phyloP scores from a whole-genome alignment of 1,140 invertebrate genomes.

The Drosophila jambulina region DNA sequence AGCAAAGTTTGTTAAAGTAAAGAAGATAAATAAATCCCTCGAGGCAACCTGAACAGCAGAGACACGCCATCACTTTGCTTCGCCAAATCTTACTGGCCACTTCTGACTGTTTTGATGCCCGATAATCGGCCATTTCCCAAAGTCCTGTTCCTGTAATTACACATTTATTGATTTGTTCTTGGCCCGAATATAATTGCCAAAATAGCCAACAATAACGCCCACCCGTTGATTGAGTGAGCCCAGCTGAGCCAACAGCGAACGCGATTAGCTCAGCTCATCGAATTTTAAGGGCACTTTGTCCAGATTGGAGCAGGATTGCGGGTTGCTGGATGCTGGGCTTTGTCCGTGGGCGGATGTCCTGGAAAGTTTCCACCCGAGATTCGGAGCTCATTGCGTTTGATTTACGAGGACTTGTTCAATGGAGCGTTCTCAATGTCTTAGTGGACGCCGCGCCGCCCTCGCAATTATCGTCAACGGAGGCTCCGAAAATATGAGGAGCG shows the following conservation, averaged over 20 bases:
- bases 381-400: conserved; percentile 59
- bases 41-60: neutral
- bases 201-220: conserved; percentile 49
- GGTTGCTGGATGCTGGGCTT: neutral
- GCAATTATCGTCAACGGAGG: conserved; percentile 64
- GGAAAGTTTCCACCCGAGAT: conserved; percentile 9
- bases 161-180: conserved; percentile 73
- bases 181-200: conserved; percentile 60
- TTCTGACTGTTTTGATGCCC: conserved; percentile 3
- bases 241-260: conserved; percentile 29
- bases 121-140: conserved; percentile 14
- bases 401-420: conserved; percentile 63
- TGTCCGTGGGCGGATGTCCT: conserved; percentile 38
- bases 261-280: conserved; percentile 72
- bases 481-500: conserved; percentile 9
- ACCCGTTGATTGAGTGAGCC: conserved; percentile 44
- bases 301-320: conserved; percentile 29
- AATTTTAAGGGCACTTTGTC: conserved; percentile 69
- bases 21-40: neutral
- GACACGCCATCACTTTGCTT: neutral
- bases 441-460: conserved; percentile 39
- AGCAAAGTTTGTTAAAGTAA: neutral
- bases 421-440: conserved; percentile 56
- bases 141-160: conserved; percentile 52
- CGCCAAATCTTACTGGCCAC: neutral